These are phyloP conservation scores for Dioctria linearis DNA, from an alignment of 2,888 invertebrate genomes.

Conservation along the genomic window DNA sequence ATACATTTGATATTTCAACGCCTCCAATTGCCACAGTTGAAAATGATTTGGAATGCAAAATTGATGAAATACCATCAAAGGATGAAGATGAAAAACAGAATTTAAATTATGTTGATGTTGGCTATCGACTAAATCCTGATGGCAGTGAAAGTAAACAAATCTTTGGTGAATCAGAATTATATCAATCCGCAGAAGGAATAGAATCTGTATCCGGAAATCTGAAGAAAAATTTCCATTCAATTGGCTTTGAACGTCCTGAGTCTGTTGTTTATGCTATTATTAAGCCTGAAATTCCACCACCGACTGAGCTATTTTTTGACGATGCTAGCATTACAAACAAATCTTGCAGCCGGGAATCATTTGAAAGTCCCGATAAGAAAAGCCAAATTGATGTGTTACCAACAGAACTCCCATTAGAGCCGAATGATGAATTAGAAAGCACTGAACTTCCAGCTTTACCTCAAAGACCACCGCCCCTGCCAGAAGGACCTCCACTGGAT, in stretches of 20 bases:
- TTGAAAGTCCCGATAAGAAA: slow-evolving; percentile 21
- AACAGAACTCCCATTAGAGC: neutral
- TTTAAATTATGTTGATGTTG: slow-evolving; percentile 70
- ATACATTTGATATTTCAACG: slow-evolving; percentile 63
- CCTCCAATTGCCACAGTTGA: slow-evolving; percentile 40
- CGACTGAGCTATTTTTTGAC: slow-evolving; percentile 63
- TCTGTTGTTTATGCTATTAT: slow-evolving; percentile 70
- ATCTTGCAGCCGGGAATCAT: slow-evolving; percentile 2
- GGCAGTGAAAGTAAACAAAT: slow-evolving; percentile 70
- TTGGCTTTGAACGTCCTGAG: slow-evolving; percentile 67
- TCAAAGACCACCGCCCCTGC: slow-evolving; percentile 64
- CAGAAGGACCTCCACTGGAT: slow-evolving; percentile 74
- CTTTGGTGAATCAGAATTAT: slow-evolving; percentile 70
- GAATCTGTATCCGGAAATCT: neutral
- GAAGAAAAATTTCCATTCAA: slow-evolving; percentile 67
- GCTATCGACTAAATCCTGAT: slow-evolving; percentile 70
- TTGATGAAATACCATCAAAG: slow-evolving; percentile 21
- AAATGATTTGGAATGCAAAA: slow-evolving; percentile 27
- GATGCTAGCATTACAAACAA: slow-evolving; percentile 54
- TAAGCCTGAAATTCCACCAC: slow-evolving; percentile 67
- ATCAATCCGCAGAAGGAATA: slow-evolving; percentile 62
- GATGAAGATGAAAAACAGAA: slow-evolving; percentile 63
- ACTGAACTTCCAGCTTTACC: slow-evolving; percentile 64
- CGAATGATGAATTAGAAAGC: slow-evolving; percentile 65
- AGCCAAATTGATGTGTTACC: slow-evolving; percentile 7